These are phyloP conservation scores for Pseudanteris insignis DNA, from an alignment of 2,888 invertebrate species.

Conservation along the genomic window DNA sequence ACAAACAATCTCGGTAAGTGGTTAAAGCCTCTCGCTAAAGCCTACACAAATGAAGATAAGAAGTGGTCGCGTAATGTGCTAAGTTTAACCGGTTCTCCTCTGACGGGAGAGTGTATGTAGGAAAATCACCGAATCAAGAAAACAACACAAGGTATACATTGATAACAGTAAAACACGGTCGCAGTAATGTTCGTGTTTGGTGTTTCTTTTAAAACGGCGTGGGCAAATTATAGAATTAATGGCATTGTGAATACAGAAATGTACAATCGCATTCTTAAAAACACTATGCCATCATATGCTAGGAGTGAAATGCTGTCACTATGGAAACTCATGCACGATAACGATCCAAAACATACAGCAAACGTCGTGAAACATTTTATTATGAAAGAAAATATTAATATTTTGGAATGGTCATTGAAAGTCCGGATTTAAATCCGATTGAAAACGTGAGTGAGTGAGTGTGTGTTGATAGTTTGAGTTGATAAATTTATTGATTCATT, in stretches of 20 bases:
- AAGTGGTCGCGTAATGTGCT: slow-evolving; percentile 13
- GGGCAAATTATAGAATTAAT: slow-evolving; percentile 3
- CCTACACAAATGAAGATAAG: not conserved
- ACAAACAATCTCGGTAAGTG: no score
- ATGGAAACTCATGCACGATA: slow-evolving; percentile 19
- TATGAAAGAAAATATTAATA: slow-evolving; percentile 1
- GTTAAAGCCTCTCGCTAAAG: no score
- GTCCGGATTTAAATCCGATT: no score
- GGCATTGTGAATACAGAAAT: slow-evolving; percentile 10
- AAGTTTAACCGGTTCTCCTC: slow-evolving; percentile 13
- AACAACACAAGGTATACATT: slow-evolving; percentile 6
- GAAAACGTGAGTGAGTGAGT: no score
- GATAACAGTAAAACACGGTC: slow-evolving; percentile 6
- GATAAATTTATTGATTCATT: no score
- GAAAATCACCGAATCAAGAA: slow-evolving; percentile 6
- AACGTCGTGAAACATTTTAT: slow-evolving; percentile 9
- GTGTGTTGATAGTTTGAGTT: no score
- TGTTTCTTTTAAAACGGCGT: slow-evolving; percentile 7
- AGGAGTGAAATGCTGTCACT: slow-evolving; percentile 15
- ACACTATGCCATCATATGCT: slow-evolving; percentile 15
- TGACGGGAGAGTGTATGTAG: slow-evolving; percentile 11
- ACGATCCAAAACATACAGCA: slow-evolving; percentile 19
- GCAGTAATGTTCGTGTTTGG: slow-evolving; percentile 2
- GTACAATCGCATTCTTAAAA: slow-evolving; percentile 9
- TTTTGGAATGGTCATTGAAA: no score